phyloP scores from a whole-genome alignment of 2,797 vertebrate genomes.

The Premnoplex brunnescens region DNA sequence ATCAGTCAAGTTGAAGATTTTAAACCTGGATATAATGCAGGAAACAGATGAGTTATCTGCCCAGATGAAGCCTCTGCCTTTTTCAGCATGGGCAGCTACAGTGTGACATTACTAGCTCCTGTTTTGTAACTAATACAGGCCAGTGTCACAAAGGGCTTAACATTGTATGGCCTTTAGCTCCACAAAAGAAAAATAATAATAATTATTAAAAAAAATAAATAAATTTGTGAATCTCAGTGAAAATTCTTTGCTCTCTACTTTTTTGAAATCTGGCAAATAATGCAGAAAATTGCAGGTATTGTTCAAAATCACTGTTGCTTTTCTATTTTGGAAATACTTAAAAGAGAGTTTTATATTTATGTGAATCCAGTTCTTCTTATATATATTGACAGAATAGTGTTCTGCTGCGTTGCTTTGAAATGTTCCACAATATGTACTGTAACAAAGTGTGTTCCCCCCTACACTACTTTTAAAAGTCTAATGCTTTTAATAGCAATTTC shows the following conservation, averaged over 20 bases:
- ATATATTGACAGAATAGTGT: neutral
- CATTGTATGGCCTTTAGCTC: neutral
- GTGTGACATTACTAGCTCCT: neutral
- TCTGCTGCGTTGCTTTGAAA: slow-evolving; percentile 20
- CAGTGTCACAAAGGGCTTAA: neutral
- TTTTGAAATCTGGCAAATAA: neutral
- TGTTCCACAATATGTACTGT: slow-evolving; percentile 1
- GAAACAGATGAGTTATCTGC: neutral
- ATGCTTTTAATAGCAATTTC: slow-evolving; percentile 61
- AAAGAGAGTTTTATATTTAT: neutral
- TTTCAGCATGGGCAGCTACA: neutral
- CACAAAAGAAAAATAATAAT: neutral
- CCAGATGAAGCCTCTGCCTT: neutral
- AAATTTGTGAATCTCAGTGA: neutral
- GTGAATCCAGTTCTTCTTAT: neutral
- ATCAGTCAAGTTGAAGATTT: neutral
- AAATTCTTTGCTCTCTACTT: neutral
- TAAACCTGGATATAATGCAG: neutral
- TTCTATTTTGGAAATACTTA: neutral
- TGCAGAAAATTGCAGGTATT: neutral
- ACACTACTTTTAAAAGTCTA: slow-evolving; percentile 38
- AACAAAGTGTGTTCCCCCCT: slow-evolving; percentile 10
- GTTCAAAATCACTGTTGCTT: neutral
- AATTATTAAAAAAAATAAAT: neutral
- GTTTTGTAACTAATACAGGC: neutral